Evolutionary conservation across 2,888 invertebrate species (phyloP).

Genomic region (Molorchus minor): DNA sequence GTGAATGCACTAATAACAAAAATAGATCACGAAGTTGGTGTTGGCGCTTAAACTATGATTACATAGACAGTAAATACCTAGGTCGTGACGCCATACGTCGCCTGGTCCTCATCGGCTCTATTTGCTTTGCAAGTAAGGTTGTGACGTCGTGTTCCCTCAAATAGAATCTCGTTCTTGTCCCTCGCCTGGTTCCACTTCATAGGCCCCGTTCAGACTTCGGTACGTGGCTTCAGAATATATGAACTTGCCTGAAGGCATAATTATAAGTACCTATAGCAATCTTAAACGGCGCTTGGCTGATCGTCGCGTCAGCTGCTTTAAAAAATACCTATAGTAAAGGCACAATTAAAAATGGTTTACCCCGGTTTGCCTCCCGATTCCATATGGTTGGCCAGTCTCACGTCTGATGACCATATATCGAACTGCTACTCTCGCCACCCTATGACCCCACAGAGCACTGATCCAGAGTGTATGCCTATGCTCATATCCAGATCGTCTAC

Average conservation of each 20-base stretch:
- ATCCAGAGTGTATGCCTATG: constrained; percentile 96
- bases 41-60: no score
- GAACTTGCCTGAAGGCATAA: constrained; percentile 84
- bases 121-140: constrained; percentile 87
- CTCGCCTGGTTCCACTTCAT: constrained; percentile 93
- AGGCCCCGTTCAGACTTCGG: constrained; percentile 84
- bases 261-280: no score
- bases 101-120: constrained; percentile 75
- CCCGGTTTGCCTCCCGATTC: constrained; percentile 97
- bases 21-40: no score
- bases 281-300: no score
- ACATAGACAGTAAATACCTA: no score
- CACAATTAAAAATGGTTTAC: no score
- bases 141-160: constrained; percentile 85
- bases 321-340: no score
- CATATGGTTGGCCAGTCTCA: constrained; percentile 95
- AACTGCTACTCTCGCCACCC: constrained; percentile 94
- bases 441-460: constrained; percentile 94
- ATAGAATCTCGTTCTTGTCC: constrained; percentile 86
- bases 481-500: constrained; percentile 97
- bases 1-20: no score
- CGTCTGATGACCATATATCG: constrained; percentile 94
- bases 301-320: no score
- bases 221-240: constrained; percentile 93
- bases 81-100: constrained; percentile 65